Conservation (phyloP, 2,797 vertebrate species). For the Columba guinea region DNA sequence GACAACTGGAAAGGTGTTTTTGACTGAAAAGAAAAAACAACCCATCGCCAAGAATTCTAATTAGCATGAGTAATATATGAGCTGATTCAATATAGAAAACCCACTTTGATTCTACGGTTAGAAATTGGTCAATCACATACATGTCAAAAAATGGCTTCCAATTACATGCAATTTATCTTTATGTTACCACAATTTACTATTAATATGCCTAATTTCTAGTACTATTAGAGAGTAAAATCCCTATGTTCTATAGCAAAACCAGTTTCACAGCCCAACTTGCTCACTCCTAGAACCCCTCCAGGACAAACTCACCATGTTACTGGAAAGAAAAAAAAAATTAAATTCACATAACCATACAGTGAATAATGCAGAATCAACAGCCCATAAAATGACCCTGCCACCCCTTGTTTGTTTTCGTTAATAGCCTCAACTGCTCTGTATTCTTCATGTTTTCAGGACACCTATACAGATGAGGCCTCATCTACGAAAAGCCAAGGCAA, state of each 20-base stretch:
- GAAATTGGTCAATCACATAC: neutral
- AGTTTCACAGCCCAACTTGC: neutral
- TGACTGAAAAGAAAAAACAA: neutral
- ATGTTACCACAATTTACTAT: neutral
- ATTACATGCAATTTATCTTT: neutral
- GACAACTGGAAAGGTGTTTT: neutral
- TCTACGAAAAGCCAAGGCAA: neutral
- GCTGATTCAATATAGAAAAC: neutral
- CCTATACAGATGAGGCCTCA: neutral
- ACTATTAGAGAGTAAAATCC: neutral
- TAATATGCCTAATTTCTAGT: neutral
- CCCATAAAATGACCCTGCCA: neutral
- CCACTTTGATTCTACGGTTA: neutral
- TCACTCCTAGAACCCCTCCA: neutral
- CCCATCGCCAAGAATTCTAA: neutral
- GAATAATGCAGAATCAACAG: neutral
- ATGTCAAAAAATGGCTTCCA: neutral
- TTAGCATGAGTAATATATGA: neutral
- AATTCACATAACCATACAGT: neutral
- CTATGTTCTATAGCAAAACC: neutral
- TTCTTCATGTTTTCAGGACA: neutral
- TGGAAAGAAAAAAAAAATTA: neutral
- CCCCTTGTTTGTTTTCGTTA: neutral
- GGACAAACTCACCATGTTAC: neutral
- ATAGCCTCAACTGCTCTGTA: neutral